phyloP scores from a whole-genome alignment of 2,113 vertebrate species.

The Chamaea fasciata region DNA sequence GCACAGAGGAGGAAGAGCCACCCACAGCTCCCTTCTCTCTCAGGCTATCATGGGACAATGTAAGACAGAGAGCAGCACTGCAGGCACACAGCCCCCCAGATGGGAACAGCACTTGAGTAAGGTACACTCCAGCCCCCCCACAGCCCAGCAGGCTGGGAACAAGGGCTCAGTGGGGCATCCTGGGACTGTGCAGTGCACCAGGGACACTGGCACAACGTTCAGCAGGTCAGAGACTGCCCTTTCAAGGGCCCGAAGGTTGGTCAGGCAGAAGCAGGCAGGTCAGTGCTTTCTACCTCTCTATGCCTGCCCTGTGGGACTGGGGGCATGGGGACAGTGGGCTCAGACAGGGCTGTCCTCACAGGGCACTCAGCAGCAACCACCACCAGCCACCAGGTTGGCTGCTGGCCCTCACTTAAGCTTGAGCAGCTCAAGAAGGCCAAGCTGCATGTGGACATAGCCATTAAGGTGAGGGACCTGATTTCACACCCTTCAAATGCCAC shows the following conservation, averaged over 20 bases:
- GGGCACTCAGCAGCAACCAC: neutral
- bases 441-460: constrained; percentile 77
- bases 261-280: neutral
- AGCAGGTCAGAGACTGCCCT: rapidly evolving
- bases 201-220: neutral
- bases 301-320: neutral
- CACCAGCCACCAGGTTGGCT: neutral
- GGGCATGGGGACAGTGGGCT: neutral
- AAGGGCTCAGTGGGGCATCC: neutral
- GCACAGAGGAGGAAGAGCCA: neutral
- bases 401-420: neutral
- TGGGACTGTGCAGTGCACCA: neutral
- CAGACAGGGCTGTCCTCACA: neutral
- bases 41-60: neutral
- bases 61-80: neutral
- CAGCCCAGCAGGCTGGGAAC: neutral
- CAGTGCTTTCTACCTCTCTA: neutral
- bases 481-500: neutral
- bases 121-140: neutral
- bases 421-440: constrained; percentile 78
- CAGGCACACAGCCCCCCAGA: neutral
- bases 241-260: rapidly evolving
- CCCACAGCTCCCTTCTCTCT: neutral
- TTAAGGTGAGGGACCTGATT: constrained; percentile 75
- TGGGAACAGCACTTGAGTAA: neutral